Evolutionary conservation across 2,113 vertebrate species (phyloP).

Genomic region (Rallus limicola): DNA sequence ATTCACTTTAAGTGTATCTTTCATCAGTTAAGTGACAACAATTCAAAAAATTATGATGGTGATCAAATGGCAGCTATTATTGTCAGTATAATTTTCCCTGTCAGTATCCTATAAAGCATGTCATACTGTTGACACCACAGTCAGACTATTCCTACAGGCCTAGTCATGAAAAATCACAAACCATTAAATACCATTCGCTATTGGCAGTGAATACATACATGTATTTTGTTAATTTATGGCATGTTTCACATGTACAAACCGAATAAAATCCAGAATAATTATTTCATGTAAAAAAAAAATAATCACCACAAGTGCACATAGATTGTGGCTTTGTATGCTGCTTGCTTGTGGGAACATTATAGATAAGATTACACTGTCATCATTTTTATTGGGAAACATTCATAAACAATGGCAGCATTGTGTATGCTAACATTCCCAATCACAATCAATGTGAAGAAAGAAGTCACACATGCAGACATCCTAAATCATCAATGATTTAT

Average conservation of each 20-base stretch:
- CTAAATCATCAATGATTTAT: slow-evolving; percentile 81
- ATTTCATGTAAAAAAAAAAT: neutral
- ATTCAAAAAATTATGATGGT: neutral
- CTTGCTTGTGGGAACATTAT: neutral
- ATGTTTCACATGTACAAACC: neutral
- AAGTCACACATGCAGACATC: slow-evolving; percentile 61
- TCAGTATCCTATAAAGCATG: neutral
- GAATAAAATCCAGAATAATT: neutral
- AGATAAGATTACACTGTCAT: neutral
- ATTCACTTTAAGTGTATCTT: neutral
- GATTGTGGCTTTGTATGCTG: neutral
- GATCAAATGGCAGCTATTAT: neutral
- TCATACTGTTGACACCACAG: neutral
- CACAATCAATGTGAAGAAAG: slow-evolving; percentile 16
- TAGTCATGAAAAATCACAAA: neutral
- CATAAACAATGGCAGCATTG: neutral
- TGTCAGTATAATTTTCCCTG: neutral
- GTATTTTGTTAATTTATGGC: neutral
- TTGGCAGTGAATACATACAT: neutral
- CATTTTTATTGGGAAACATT: neutral
- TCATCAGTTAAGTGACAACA: neutral
- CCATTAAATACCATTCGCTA: neutral
- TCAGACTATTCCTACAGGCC: neutral
- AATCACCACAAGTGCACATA: neutral
- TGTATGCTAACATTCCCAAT: slow-evolving; percentile 14